These are phyloP conservation scores for Falco biarmicus DNA, from an alignment of 2,797 vertebrate genomes.

Conservation along the genomic window DNA sequence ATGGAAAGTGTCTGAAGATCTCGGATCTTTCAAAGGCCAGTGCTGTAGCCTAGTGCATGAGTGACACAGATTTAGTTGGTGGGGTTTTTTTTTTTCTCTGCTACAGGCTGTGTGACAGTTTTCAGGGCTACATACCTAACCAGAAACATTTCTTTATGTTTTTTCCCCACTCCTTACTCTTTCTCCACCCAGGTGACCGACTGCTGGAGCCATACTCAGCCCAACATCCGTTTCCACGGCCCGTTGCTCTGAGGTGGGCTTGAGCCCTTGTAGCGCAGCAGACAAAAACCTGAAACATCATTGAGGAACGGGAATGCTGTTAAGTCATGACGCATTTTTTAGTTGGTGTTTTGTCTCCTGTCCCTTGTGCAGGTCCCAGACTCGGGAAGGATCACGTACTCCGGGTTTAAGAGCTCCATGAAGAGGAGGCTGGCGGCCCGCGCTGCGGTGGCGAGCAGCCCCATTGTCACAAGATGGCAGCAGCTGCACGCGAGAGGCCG, in stretches of 20 bases:
- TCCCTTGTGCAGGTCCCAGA: neutral
- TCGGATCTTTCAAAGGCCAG: neutral
- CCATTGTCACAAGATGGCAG: constrained; percentile 75
- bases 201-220: neutral
- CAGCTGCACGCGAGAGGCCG: neutral
- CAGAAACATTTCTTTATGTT: neutral
- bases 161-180: rapidly evolving
- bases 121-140: neutral
- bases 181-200: rapidly evolving
- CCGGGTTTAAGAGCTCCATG: constrained; percentile 70
- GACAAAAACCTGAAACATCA: rapidly evolving
- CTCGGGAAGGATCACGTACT: constrained; percentile 19
- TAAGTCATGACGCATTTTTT: rapidly evolving
- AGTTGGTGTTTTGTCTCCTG: neutral
- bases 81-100: too few species aligned
- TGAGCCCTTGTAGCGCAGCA: rapidly evolving
- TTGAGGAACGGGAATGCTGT: rapidly evolving
- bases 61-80: neutral
- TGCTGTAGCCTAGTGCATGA: rapidly evolving
- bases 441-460: constrained; percentile 70
- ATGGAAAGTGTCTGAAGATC: rapidly evolving
- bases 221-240: rapidly evolving
- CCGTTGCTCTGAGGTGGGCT: rapidly evolving
- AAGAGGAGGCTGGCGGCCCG: neutral
- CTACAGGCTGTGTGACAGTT: too few species aligned